A percentile compares a stretch with the other conserved stretches of the same genome.
These are phyloP conservation scores for Drosophila novamexicana DNA, from an alignment of 1,140 invertebrate genomes.

Conservation along the genomic window DNA sequence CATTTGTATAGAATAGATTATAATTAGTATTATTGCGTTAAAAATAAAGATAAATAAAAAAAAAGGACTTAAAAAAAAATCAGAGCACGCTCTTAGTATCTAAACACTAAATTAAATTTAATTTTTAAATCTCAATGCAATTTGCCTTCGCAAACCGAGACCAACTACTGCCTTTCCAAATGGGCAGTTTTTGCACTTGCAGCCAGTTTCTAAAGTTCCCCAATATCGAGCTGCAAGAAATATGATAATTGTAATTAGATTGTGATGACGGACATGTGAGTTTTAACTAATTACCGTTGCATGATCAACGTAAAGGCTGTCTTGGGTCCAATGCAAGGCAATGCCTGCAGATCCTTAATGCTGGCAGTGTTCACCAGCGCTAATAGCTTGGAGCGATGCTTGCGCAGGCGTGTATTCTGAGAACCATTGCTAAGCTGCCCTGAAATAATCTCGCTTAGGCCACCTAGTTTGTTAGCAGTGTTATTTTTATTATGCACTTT, in stretches of 20 bases:
- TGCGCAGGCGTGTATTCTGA: not conserved
- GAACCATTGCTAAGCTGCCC: not conserved
- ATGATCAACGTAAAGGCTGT: conserved; percentile 49
- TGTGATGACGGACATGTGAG: not conserved
- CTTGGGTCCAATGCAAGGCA: conserved; percentile 58
- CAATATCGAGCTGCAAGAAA: conserved; percentile 21
- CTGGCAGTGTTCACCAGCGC: conserved; percentile 47
- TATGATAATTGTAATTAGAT: not conserved
- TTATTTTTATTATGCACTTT: not conserved
- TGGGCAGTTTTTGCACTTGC: conserved; percentile 45
- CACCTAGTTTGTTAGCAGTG: not conserved
- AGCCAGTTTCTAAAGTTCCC: conserved; percentile 41
- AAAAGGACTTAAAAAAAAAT: no score
- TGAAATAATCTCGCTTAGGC: not conserved
- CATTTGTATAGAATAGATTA: not conserved
- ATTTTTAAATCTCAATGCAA: not conserved
- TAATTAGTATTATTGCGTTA: not conserved
- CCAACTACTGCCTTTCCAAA: conserved; percentile 54
- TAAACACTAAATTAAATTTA: not conserved
- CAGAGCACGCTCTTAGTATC: not conserved
- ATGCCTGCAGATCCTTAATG: conserved; percentile 37
- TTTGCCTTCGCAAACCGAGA: conserved; percentile 33
- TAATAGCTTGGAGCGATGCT: conserved; percentile 26
- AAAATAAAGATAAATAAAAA: no score
- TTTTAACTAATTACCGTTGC: conserved; percentile 35